phyloP scores from a whole-genome alignment of 2,113 vertebrate species.

The Mellivora capensis region DNA sequence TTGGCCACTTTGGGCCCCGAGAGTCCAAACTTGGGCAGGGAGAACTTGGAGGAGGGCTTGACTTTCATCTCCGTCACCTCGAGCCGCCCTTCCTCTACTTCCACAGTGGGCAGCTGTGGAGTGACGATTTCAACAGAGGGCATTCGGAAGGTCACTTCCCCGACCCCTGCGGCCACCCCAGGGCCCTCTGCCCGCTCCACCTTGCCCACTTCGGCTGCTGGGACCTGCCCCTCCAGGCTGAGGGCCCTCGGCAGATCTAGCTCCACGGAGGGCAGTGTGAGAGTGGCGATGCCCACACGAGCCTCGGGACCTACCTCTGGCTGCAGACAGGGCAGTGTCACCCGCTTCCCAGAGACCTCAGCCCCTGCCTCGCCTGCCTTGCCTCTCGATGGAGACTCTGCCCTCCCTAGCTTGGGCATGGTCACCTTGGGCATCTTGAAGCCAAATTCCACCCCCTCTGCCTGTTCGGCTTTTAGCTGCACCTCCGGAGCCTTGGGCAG shows the following conservation, averaged over 20 bases:
- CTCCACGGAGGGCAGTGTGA: constrained; percentile 80
- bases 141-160: constrained; percentile 31
- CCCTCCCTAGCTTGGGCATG: constrained; percentile 67
- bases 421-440: constrained; percentile 74
- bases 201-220: constrained; percentile 1
- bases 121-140: constrained; percentile 69
- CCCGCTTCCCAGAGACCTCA: constrained; percentile 54
- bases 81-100: constrained; percentile 23
- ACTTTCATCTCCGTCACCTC: constrained; percentile 58
- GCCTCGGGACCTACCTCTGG: neutral
- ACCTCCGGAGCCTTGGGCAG: constrained; percentile 46
- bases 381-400: neutral
- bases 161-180: neutral
- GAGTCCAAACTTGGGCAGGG: constrained; percentile 78
- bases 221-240: constrained; percentile 51
- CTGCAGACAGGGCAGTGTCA: constrained; percentile 50
- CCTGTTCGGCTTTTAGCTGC: constrained; percentile 37
- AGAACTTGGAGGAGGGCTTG: constrained; percentile 78
- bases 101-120: constrained; percentile 54
- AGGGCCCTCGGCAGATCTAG: constrained; percentile 80
- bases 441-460: constrained; percentile 55
- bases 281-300: constrained; percentile 47
- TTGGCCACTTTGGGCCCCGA: constrained; percentile 72
- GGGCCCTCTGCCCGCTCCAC: constrained; percentile 57
- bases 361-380: constrained; percentile 58